A percentile compares a stretch with the other conserved stretches of the same genome.
Conservation (phyloP, 1,140 invertebrate species). For the Hydropsyche tenuis region DNA sequence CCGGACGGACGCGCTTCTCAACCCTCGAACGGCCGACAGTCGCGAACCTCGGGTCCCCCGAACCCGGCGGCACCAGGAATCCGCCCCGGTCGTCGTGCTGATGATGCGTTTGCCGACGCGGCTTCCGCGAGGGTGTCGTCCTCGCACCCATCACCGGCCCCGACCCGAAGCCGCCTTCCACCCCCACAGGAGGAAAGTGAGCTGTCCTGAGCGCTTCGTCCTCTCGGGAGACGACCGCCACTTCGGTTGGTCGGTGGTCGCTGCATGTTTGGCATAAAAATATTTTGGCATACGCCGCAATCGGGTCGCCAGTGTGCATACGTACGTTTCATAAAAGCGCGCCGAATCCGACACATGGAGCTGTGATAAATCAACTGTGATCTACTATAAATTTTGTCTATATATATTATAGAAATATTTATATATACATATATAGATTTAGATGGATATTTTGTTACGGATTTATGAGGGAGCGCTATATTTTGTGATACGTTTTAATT, state of each 20-base stretch:
- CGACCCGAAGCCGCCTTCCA: slow-evolving; percentile 7
- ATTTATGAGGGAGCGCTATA: background rate
- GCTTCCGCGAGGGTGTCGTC: slow-evolving; percentile 7
- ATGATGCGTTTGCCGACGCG: background rate
- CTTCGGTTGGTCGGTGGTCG: too few relatives aligned
- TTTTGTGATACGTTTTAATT: slow-evolving; percentile 12
- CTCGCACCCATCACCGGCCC: background rate
- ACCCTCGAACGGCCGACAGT: background rate
- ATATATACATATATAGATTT: background rate
- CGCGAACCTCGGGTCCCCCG: background rate
- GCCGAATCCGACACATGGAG: background rate
- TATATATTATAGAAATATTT: background rate
- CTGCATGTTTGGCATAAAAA: too few relatives aligned
- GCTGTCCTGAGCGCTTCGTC: too few relatives aligned
- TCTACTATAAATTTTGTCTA: background rate
- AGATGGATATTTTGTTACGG: slow-evolving; percentile 13
- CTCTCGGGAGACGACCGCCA: too few relatives aligned
- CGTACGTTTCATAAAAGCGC: too few relatives aligned
- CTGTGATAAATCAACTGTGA: slow-evolving; percentile 27
- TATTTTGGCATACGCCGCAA: too few relatives aligned
- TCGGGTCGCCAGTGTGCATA: too few relatives aligned
- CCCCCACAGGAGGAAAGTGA: slow-evolving; percentile 27
- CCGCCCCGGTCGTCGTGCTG: background rate
- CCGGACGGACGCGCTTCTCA: background rate
- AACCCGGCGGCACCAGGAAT: too few relatives aligned